A percentile compares a stretch with the other conserved stretches of the same genome.
Evolutionary conservation across 2,797 vertebrate species (phyloP).

Genomic region (Gallinago solitaria): DNA sequence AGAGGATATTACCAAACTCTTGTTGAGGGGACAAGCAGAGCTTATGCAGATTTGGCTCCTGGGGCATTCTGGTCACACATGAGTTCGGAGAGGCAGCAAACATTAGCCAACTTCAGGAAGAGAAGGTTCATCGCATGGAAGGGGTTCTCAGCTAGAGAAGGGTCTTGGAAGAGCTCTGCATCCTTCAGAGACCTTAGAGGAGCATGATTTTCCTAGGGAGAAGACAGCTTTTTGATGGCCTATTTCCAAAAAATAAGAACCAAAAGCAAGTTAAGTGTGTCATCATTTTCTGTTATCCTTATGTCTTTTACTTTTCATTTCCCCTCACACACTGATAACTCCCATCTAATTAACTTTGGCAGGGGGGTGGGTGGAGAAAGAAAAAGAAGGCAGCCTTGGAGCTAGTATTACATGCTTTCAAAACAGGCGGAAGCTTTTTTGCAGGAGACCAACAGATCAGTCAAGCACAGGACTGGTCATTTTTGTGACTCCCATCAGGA

Average conservation of each 20-base stretch:
- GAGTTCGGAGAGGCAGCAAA: neutral
- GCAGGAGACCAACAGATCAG: neutral
- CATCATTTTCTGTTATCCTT: neutral
- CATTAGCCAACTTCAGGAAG: neutral
- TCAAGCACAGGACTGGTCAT: neutral
- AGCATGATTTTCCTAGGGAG: neutral
- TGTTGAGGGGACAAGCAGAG: neutral
- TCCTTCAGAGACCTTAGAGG: neutral
- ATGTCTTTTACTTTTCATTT: neutral
- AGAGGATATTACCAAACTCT: conserved; percentile 1
- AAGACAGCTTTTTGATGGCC: neutral
- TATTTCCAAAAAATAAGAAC: neutral
- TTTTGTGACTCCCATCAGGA: conserved; percentile 7
- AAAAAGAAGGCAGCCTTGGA: neutral
- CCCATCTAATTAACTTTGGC: neutral
- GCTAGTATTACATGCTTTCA: neutral
- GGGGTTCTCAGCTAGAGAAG: neutral
- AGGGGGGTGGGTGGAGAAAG: neutral
- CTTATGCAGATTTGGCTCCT: neutral
- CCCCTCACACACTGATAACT: neutral
- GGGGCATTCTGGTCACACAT: neutral
- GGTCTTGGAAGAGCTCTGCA: neutral
- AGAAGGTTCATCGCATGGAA: neutral
- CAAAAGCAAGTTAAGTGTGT: neutral
- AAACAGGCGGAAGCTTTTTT: neutral